These are phyloP conservation scores for Eonycteris spelaea DNA, from an alignment of 2,113 vertebrate species.

Conservation along the genomic window DNA sequence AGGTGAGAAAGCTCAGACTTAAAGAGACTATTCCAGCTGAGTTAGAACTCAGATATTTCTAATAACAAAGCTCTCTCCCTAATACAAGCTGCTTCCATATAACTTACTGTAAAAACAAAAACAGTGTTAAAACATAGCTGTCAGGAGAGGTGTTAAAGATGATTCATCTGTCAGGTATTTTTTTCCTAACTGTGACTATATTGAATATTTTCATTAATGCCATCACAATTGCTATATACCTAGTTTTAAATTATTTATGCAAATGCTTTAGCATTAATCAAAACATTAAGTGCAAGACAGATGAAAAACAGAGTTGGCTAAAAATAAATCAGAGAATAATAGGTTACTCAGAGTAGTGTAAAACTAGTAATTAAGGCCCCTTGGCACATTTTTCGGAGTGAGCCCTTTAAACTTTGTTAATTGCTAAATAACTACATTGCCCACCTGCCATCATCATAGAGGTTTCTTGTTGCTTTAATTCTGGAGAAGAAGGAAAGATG, in stretches of 20 bases:
- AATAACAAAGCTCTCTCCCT: neutral
- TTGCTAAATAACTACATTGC: constrained; percentile 39
- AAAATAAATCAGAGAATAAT: constrained; percentile 42
- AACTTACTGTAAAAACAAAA: neutral
- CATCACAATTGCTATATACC: neutral
- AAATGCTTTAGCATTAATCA: neutral
- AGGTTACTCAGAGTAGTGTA: constrained; percentile 11
- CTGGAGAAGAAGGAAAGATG: neutral
- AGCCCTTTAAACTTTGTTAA: constrained; percentile 34
- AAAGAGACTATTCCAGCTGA: neutral
- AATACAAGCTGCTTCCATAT: neutral
- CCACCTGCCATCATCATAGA: neutral
- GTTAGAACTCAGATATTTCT: neutral
- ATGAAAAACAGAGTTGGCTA: neutral
- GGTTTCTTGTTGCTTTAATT: neutral
- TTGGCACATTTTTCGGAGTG: constrained; percentile 16
- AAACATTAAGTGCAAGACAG: neutral
- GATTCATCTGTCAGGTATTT: neutral
- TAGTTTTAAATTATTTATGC: constrained; percentile 11
- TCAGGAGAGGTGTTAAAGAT: neutral
- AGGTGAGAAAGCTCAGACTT: neutral
- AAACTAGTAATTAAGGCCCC: constrained; percentile 17
- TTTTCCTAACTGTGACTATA: neutral
- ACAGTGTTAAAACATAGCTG: neutral
- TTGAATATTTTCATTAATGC: neutral